Conservation (phyloP, 2,797 vertebrate species). For the Myotis findleyi region DNA sequence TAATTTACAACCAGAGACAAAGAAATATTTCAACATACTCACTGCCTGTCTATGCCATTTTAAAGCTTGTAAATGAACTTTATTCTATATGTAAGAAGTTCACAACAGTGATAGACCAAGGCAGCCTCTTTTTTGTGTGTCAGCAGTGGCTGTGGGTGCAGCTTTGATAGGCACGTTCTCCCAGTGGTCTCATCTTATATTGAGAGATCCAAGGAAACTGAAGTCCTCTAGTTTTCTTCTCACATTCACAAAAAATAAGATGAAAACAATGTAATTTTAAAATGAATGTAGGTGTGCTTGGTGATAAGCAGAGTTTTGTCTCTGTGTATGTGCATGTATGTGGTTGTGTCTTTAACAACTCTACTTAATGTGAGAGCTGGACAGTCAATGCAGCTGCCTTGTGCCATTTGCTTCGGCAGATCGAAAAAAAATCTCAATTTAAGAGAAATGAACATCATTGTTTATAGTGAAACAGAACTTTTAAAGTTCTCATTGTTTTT, state of each 20-base stretch:
- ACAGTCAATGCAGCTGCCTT: background rate
- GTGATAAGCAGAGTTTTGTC: background rate
- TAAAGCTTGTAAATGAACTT: conserved; percentile 7
- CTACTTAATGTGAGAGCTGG: background rate
- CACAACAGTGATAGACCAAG: background rate
- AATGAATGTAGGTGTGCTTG: background rate
- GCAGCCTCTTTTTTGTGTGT: background rate
- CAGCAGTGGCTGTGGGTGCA: background rate
- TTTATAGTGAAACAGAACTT: background rate
- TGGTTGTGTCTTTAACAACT: background rate
- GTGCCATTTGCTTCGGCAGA: background rate
- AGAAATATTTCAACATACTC: conserved; percentile 14
- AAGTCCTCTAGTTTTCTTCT: background rate
- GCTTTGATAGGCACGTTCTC: fast-evolving
- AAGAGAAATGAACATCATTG: background rate
- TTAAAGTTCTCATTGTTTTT: conserved; percentile 12
- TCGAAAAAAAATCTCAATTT: background rate
- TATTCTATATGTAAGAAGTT: background rate
- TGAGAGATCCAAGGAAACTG: background rate
- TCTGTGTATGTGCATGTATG: background rate
- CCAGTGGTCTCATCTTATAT: background rate
- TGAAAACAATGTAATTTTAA: background rate
- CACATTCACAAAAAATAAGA: background rate
- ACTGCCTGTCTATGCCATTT: background rate
- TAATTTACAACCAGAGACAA: background rate